phyloP scores from a whole-genome alignment of 2,113 vertebrate genomes.

The Aix galericulata region DNA sequence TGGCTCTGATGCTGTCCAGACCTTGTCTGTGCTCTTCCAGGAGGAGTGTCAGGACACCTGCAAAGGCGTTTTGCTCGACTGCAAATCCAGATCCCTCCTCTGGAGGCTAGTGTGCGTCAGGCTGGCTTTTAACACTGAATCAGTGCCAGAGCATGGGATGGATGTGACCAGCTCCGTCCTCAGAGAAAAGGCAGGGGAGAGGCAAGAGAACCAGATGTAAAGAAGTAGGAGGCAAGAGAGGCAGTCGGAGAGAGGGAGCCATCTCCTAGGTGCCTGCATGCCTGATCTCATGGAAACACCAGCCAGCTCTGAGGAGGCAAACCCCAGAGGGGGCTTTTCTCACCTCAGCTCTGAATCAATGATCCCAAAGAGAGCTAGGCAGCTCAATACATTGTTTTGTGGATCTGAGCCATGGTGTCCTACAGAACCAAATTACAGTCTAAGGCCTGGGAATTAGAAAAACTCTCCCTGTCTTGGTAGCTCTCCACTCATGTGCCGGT shows the following conservation, averaged over 20 bases:
- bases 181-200: neutral
- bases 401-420: neutral
- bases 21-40: neutral
- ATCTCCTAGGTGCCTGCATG: neutral
- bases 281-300: neutral
- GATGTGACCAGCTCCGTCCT: neutral
- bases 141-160: fast-evolving
- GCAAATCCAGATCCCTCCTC: neutral
- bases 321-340: neutral
- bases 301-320: neutral
- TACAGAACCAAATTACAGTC: neutral
- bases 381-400: neutral
- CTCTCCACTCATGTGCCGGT: neutral
- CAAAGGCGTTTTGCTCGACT: neutral
- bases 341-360: neutral
- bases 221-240: neutral
- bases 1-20: neutral
- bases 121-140: neutral
- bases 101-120: neutral
- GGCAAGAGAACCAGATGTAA: neutral
- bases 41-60: neutral
- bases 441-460: neutral
- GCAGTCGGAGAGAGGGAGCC: neutral
- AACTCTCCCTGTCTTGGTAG: neutral
- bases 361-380: neutral